A percentile compares a stretch with the other conserved stretches of the same genome.
Evolutionary conservation across 1,140 invertebrate genomes (phyloP).

Genomic region (Zaprionus capensis): DNA sequence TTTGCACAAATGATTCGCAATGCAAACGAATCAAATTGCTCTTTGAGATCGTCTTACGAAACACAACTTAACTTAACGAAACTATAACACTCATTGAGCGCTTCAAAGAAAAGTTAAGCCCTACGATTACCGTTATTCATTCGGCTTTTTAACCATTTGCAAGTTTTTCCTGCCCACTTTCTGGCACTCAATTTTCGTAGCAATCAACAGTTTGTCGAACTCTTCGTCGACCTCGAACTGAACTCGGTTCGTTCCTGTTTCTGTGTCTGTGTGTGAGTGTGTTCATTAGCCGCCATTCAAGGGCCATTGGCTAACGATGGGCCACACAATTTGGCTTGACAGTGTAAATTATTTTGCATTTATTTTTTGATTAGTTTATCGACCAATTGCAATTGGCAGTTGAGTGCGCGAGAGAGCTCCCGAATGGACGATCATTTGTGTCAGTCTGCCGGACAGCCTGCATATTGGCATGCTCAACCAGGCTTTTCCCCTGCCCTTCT

Average conservation of each 20-base stretch:
- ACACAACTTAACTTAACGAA: background rate
- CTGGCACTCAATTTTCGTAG: constrained; percentile 7
- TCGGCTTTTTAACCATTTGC: constrained; percentile 3
- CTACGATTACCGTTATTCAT: constrained; percentile 1
- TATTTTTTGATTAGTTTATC: constrained; percentile 40
- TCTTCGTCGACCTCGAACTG: background rate
- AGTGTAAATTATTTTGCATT: constrained; percentile 20
- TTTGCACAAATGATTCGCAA: background rate
- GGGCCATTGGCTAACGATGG: background rate
- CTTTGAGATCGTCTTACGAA: background rate
- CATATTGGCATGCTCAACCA: constrained; percentile 15
- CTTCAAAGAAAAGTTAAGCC: background rate
- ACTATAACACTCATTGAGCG: background rate
- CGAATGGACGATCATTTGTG: constrained; percentile 30
- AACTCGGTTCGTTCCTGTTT: background rate
- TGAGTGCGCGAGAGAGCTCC: background rate
- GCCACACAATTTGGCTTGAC: background rate
- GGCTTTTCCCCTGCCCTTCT: background rate
- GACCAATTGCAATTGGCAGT: constrained; percentile 15
- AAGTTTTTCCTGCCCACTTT: constrained; percentile 10
- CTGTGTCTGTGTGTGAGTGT: background rate
- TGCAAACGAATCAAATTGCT: background rate
- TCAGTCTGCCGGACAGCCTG: constrained; percentile 11
- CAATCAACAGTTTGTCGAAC: constrained; percentile 28
- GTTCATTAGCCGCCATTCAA: constrained; percentile 36